Percentiles rank a stretch among this genome's conserved stretches.
phyloP scores from a whole-genome alignment of 2,113 vertebrate genomes.

The Periophthalmus modestus region DNA sequence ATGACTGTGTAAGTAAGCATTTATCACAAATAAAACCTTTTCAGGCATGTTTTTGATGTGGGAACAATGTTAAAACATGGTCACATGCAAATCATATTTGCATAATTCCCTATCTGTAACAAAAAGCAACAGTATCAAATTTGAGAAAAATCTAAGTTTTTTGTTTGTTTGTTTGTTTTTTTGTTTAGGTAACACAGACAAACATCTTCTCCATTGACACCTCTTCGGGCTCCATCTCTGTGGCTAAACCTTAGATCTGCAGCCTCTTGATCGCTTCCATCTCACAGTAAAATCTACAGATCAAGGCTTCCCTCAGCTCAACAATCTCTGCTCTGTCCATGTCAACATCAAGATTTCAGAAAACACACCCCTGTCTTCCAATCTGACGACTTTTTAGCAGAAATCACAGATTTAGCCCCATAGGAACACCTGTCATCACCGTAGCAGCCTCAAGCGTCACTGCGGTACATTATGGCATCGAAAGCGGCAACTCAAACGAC shows the following conservation, averaged over 20 bases:
- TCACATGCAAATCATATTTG: too few species aligned
- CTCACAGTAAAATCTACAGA: conserved; percentile 89
- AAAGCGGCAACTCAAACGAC: conserved; percentile 82
- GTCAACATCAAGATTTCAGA: conserved; percentile 82
- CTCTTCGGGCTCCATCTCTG: conserved; percentile 81
- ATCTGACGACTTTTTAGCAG: conserved; percentile 83
- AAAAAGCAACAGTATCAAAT: too few species aligned
- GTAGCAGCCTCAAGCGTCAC: conserved; percentile 82
- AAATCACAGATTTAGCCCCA: conserved; percentile 84
- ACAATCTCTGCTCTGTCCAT: conserved; percentile 82
- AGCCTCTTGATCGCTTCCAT: conserved; percentile 79
- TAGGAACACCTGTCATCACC: conserved; percentile 82
- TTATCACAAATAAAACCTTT: too few species aligned
- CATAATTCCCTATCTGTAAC: too few species aligned
- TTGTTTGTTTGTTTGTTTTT: conserved; percentile 10
- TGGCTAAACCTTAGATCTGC: conserved; percentile 78
- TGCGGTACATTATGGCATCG: conserved; percentile 87
- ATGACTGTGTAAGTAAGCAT: too few species aligned
- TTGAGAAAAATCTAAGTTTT: too few species aligned
- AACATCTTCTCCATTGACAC: conserved; percentile 83
- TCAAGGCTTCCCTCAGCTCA: conserved; percentile 85
- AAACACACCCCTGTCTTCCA: conserved; percentile 85
- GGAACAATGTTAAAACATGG: too few species aligned
- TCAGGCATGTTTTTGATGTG: too few species aligned
- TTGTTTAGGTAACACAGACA: conserved; percentile 85